Percentiles rank a stretch among this genome's conserved stretches.
These are phyloP conservation scores for Ondatra zibethicus DNA, from an alignment of 2,113 vertebrate genomes.

Conservation along the genomic window DNA sequence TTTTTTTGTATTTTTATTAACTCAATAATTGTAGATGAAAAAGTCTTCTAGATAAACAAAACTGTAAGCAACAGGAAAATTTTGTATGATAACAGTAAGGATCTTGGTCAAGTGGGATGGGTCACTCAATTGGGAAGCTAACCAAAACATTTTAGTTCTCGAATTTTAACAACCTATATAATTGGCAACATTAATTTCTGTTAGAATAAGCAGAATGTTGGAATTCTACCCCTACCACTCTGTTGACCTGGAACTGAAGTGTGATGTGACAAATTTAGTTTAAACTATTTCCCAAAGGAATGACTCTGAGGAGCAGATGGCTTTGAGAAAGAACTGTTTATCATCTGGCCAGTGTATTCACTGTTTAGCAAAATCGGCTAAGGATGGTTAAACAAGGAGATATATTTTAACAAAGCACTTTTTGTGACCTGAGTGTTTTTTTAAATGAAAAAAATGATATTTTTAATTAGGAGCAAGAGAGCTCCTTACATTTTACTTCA, in stretches of 20 bases:
- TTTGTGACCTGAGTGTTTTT: conserved; percentile 6
- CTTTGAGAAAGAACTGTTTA: conserved; percentile 60
- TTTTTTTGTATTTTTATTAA: not conserved
- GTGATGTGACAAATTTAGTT: conserved; percentile 71
- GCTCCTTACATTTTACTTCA: not conserved
- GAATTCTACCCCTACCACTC: conserved; percentile 23
- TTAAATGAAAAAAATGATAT: not conserved
- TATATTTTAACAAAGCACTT: conserved; percentile 59
- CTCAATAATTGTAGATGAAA: not conserved
- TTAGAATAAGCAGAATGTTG: conserved; percentile 40
- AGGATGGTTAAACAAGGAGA: conserved; percentile 29
- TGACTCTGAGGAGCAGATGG: conserved; percentile 72
- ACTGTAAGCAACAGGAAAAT: not conserved
- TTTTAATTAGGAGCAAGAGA: conserved; percentile 39
- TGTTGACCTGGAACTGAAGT: conserved; percentile 69
- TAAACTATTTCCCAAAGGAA: conserved; percentile 68
- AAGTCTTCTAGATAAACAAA: conserved; percentile 2
- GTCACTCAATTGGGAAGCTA: not conserved
- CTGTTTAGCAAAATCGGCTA: conserved; percentile 62
- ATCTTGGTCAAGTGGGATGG: not conserved
- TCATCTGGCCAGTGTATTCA: conserved; percentile 51
- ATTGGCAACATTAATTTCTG: not conserved
- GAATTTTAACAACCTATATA: conserved; percentile 23
- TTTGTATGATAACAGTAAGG: not conserved
- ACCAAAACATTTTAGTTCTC: not conserved